phyloP scores from a whole-genome alignment of 2,797 vertebrate genomes.

The Lepilemur ruficaudatus region DNA sequence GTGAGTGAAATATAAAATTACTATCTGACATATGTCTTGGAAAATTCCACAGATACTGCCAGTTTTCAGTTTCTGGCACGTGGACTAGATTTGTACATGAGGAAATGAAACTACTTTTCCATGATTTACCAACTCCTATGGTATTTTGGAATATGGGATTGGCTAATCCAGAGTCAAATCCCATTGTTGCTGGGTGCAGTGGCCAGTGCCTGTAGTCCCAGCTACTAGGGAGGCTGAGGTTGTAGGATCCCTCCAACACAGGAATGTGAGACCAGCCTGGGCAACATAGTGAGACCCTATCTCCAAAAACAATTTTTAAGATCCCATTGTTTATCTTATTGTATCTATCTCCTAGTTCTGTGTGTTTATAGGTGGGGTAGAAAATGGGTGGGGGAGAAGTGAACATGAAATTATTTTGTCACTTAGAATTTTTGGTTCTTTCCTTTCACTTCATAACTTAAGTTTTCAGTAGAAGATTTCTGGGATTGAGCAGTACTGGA shows the following conservation, averaged over 20 bases:
- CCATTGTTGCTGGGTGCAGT: background rate
- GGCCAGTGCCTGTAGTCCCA: too few species aligned
- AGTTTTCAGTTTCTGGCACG: constrained; percentile 60
- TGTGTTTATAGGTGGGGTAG: background rate
- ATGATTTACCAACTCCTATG: background rate
- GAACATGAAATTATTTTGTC: background rate
- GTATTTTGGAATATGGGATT: constrained; percentile 3
- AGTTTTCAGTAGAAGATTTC: constrained; percentile 12
- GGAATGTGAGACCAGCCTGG: background rate
- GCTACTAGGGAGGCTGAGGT: background rate
- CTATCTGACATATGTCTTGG: constrained; percentile 30
- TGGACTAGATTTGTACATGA: constrained; percentile 15
- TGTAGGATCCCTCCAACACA: background rate
- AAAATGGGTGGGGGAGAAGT: background rate
- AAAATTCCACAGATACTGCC: constrained; percentile 58
- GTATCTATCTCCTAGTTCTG: background rate
- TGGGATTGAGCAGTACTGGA: background rate
- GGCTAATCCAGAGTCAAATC: background rate
- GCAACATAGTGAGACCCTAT: background rate
- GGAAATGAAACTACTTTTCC: constrained; percentile 13
- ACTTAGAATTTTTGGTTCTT: constrained; percentile 1
- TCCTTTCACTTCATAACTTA: constrained; percentile 10
- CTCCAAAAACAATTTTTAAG: background rate
- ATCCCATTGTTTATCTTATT: background rate
- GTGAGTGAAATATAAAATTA: constrained; percentile 38